Evolutionary conservation across 2,113 vertebrate species (phyloP), one percentile per base, ranked within the genome.

Genomic region (western clawed frog (Xenopus tropicalis)): DNA sequence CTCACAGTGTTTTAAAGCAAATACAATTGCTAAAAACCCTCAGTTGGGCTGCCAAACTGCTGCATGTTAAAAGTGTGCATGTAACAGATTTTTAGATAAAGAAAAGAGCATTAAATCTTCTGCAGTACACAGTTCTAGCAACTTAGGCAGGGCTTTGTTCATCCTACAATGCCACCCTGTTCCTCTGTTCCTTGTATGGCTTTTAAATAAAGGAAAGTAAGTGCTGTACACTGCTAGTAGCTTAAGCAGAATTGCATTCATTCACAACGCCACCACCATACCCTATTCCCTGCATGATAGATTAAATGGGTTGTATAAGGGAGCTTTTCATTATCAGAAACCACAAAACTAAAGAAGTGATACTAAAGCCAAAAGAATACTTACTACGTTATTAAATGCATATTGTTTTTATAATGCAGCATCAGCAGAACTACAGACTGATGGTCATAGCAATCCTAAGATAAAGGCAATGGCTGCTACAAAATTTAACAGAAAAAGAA

Each of bases 261-360:
- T 37, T 37, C 29, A 37, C 29, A 37, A 5, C 10, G 29, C 29
- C 29, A 37, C 29, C 29, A 2, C 29, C 29, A 8, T 37, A 5
- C 46, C 11, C 46, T 64, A 2, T 64, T 43, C 29, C 57, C 57
- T 23, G 14, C 1, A 64, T 66, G 11, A 22, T 24, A 51, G 14
- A 66, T 66, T 48, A 66, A 66, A 66, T 22, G 21, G 64, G 64
- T 16, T 46, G 64, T 22, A 46, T 51, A 66, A 22, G 64, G 43
- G 14, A 23, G 64, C 64, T 66, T 66, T 66, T 66, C 21, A 66
- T 48, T 66, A 46, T 48, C 11, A 14, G 42, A 66, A 66, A 66
- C 64, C 64, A 66, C 64, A 66, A 23, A 16, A 48, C 43, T 48
- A 21, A 48, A 66, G 23, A 48, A 48, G 43, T 48, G 43, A 48